phyloP scores from a whole-genome alignment of 2,113 vertebrate genomes.

The Nesogale talazaci region DNA sequence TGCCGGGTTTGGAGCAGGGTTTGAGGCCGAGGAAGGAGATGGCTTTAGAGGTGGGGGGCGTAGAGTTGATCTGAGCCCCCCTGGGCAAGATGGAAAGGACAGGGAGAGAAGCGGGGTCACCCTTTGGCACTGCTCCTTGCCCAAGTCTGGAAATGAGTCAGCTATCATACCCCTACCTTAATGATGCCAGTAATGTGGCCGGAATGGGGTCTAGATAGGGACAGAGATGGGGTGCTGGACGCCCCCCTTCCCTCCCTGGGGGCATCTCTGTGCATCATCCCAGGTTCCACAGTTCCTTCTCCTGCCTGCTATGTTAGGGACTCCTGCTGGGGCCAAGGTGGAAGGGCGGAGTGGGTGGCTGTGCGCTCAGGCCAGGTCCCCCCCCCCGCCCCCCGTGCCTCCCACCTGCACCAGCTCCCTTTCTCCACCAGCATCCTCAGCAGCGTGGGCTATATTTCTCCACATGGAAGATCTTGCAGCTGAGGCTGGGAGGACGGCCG shows the following conservation, averaged over 20 bases:
- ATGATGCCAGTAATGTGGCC: neutral
- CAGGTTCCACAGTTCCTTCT: neutral
- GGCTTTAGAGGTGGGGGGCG: neutral
- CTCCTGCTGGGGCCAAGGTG: neutral
- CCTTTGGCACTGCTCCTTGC: neutral
- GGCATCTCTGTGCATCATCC: neutral
- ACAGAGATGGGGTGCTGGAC: neutral
- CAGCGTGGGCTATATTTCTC: conserved; percentile 47
- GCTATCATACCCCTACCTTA: neutral
- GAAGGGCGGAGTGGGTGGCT: neutral
- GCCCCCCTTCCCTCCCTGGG: neutral
- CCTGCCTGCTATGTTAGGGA: neutral
- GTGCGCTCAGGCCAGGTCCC: neutral
- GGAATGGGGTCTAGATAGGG: neutral
- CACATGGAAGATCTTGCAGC: conserved; percentile 53
- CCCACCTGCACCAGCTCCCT: neutral
- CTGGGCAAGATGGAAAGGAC: neutral
- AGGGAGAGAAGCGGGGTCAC: neutral
- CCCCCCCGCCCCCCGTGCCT: neutral
- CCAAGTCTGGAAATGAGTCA: neutral
- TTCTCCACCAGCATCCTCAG: neutral
- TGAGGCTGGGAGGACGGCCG: neutral
- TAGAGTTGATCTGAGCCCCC: neutral
- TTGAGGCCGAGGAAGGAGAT: neutral
- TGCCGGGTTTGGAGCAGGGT: neutral